Conservation (phyloP, 2,797 vertebrate species). For the Myotis planiceps region DNA sequence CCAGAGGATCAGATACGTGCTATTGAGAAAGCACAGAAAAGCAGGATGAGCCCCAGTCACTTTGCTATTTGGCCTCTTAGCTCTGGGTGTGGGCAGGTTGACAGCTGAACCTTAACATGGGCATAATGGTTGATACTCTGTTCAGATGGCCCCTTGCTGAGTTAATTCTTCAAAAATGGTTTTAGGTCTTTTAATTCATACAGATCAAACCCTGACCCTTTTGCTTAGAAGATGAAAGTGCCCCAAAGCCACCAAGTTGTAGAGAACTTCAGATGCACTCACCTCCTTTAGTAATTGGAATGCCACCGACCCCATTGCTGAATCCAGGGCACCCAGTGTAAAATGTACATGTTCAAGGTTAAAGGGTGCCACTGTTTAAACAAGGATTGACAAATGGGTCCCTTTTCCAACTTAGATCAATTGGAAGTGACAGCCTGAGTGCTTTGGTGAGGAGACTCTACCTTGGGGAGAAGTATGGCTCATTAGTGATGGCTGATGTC, state of each 20-base stretch:
- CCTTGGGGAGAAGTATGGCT: fast-evolving
- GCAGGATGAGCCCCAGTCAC: neutral
- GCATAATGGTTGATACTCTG: neutral
- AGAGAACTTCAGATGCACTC: neutral
- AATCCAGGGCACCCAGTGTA: neutral
- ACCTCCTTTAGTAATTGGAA: neutral
- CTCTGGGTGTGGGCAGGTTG: neutral
- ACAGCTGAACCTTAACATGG: neutral
- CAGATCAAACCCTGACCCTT: neutral
- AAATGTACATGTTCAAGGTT: neutral
- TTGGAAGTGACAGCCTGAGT: neutral
- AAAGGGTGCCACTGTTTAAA: neutral
- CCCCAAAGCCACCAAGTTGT: neutral
- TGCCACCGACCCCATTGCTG: neutral
- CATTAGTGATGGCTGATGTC: neutral
- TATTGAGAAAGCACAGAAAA: neutral
- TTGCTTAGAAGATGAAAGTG: constrained; percentile 30
- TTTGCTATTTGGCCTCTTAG: neutral
- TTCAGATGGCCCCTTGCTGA: neutral
- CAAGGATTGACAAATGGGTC: neutral
- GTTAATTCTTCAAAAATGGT: constrained; percentile 20
- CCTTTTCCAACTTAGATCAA: neutral
- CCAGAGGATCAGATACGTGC: neutral
- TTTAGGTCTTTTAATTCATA: constrained; percentile 12
- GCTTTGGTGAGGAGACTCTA: neutral